Evolutionary conservation across 1,140 invertebrate species (phyloP), one percentile per base, ranked within the genome.

Genomic region (Drosophila serrata): DNA sequence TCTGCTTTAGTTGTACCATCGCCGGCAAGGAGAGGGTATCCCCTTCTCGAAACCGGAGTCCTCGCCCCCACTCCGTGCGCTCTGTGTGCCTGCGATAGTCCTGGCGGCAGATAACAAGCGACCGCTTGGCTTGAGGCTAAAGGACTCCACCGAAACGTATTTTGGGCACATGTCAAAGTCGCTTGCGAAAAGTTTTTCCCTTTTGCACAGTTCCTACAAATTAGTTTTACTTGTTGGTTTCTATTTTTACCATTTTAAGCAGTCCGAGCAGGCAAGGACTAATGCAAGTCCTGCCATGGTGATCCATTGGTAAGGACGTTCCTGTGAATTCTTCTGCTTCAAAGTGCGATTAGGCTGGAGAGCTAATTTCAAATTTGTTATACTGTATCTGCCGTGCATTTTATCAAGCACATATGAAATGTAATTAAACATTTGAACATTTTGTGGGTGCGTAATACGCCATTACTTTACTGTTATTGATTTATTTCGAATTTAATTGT

Each of bases 161-260:
- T 88, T 76, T 53, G 62, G 68, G 74, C 77, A 84, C 80, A 88
- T 86, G 84, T 69, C 82, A 87, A 88, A 88, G 84, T 81, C 67
- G 67, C 75, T 63, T 57, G 59, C 46, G 33, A 62, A 87, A 86
- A 87, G 46, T 80, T 86, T 78, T 65, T 49, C 51, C 43, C 49
- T 51, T 75, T 65, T 51, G 17, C 29, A 69, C 27, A 76, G 51
- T 79, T 88, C 67, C 81, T 82, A 73, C 82, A 87, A 79, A 87
- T 88, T 86, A 88, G 82, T 87, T 87, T 85, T 88, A 61, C 53
- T 79, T 67, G 61, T 68, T 73, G 55, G 48, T 48, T 31, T 75
- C 68, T 67, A 62, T 78, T 74, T 86, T 70, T 59, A 42, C 22
- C 60, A 69, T 65, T 62, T 59, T 61, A 73, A 77, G 55, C 62